These are phyloP conservation scores for Clarias magur DNA, from an alignment of 2,113 vertebrate genomes.

Conservation along the genomic window DNA sequence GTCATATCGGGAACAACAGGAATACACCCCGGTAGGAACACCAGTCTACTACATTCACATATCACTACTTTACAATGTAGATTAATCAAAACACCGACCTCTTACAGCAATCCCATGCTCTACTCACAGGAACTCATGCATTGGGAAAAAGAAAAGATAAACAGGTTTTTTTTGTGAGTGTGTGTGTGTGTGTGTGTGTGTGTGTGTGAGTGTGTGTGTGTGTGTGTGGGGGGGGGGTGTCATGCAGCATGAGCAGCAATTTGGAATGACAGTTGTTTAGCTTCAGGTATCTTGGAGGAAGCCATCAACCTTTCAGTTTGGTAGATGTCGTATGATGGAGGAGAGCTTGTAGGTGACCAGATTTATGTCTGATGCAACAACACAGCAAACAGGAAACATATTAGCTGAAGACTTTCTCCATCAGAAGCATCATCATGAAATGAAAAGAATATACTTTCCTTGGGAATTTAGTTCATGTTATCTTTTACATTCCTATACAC, in stretches of 20 bases:
- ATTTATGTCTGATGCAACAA: slow-evolving; percentile 8
- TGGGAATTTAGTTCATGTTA: not conserved
- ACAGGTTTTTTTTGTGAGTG: not conserved
- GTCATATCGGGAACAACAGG: not conserved
- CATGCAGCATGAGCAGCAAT: not conserved
- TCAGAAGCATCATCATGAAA: not conserved
- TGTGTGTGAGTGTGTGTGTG: no score
- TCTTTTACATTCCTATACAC: not conserved
- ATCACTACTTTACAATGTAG: not conserved
- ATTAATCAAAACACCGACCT: not conserved
- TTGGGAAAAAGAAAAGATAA: not conserved
- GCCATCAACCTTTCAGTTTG: not conserved
- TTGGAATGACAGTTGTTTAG: not conserved
- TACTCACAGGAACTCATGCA: not conserved
- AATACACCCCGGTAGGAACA: not conserved
- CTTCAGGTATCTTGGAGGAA: not conserved
- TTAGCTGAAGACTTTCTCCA: not conserved
- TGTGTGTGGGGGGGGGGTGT: not conserved
- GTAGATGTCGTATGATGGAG: not conserved
- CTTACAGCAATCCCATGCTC: not conserved
- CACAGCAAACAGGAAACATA: not conserved
- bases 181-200: no score
- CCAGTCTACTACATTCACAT: not conserved
- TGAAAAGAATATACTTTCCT: not conserved
- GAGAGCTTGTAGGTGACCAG: not conserved